Evolutionary conservation across 2,888 invertebrate genomes (phyloP).

Genomic region (Emmelina monodactyla): DNA sequence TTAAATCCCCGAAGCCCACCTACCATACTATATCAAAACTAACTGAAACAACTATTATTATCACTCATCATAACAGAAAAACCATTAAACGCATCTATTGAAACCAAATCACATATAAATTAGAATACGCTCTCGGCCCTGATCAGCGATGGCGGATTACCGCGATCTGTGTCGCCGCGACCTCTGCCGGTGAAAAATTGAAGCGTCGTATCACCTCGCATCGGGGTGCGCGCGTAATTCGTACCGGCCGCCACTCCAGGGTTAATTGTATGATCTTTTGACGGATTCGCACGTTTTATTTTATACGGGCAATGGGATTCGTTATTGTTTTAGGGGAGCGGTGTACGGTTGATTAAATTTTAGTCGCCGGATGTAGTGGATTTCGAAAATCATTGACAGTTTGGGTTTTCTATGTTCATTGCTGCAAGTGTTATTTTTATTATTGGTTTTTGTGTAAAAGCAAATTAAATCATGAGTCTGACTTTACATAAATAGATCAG

Average conservation of each 20-base stretch:
- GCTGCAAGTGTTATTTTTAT: no score
- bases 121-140: background rate
- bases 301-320: conserved; percentile 3
- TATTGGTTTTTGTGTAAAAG: no score
- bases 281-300: conserved; percentile 19
- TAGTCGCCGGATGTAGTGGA: no score
- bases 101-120: background rate
- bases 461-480: no score
- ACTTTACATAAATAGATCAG: no score
- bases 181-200: conserved; percentile 49
- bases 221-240: conserved; percentile 24
- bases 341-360: conserved; percentile 2
- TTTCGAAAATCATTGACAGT: no score
- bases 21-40: no score
- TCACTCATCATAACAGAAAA: no score
- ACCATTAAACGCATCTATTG: no score
- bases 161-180: background rate
- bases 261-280: conserved; percentile 31
- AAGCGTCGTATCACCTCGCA: conserved; percentile 51
- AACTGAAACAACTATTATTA: no score
- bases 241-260: conserved; percentile 21
- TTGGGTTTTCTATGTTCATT: no score
- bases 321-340: conserved; percentile 12
- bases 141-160: background rate
- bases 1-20: no score